Evolutionary conservation across 2,113 vertebrate species (phyloP), one percentile per base, ranked within the genome.

Genomic region (Cottus gobio): DNA sequence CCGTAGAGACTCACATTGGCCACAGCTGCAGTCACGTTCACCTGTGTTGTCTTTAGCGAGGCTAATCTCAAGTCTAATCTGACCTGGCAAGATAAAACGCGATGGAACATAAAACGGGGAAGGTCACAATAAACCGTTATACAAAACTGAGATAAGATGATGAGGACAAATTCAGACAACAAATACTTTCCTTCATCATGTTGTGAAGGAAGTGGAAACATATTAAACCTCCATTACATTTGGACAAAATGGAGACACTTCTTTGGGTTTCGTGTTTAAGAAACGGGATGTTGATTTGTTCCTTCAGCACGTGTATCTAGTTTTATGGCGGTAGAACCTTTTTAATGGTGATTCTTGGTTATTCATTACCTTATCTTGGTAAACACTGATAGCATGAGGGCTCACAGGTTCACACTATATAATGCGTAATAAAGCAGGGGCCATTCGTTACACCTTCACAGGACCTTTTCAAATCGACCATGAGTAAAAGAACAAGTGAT

Each of bases 81-180:
- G 42, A 71, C 65, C 39, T 44, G 2, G 2, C 58, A 12, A 22
- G 58, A 63, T 74, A 61, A 56, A 64, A 68, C 1, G 18, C 0
- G 7, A 64, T 1, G 30, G 3, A 76, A 42, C 34, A 46, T 10
- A 1, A 9, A 56, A n/a, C 13, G 18, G 18, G 36, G 9, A 76
- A 60, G 74, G 77, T 79, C 66, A 77, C 62, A 79, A 77, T 16
- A 34, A 36, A 61, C 26, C 2, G 18, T 82, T 82, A 54, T n/a
- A 73, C 28, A 84, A 82, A 5, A 4, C 2, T 1, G 7, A 16
- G 48, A 67, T 71, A 73, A 31, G 62, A 57, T 15, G 20, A n/a
- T 26, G 7, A 50, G 20, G 8, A 52, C 10, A 24, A 31, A 62
- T 31, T 56, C 1, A 20, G 12, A 20, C 46, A 28, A 75, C 50